Percentiles rank a stretch among this genome's conserved stretches.
Conservation (phyloP, 2,888 invertebrate genomes). For the Gibbula magus region DNA sequence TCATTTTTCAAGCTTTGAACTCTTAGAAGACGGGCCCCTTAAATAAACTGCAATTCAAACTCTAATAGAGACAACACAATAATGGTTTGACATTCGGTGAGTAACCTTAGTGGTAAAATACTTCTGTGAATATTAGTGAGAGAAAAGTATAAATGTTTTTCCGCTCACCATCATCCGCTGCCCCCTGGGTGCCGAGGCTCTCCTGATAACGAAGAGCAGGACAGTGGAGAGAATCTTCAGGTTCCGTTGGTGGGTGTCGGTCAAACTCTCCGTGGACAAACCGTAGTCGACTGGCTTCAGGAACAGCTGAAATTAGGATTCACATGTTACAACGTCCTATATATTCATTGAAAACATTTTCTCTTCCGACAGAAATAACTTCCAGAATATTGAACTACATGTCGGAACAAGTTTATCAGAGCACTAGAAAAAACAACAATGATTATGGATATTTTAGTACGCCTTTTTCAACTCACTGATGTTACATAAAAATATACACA, state of each 20-base stretch:
- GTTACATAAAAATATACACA: no score
- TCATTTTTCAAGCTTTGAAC: no score
- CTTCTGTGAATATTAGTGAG: background rate
- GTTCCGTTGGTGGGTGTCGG: constrained; percentile 62
- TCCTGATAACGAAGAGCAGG: constrained; percentile 62
- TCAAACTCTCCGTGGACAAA: constrained; percentile 55
- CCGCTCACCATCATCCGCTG: constrained; percentile 60
- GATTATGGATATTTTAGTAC: background rate
- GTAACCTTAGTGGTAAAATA: background rate
- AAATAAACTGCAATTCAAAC: no score
- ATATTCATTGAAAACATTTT: background rate
- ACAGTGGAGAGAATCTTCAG: constrained; percentile 66
- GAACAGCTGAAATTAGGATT: constrained; percentile 55
- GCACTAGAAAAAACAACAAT: background rate
- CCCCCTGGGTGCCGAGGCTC: constrained; percentile 52
- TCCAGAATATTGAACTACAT: no score
- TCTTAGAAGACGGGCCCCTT: no score
- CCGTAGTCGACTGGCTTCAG: constrained; percentile 72
- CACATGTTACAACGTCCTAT: background rate
- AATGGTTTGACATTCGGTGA: no score
- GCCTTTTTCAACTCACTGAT: no score
- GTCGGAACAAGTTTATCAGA: background rate
- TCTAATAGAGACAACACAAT: no score
- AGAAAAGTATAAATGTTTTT: background rate
- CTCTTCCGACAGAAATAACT: no score